A percentile compares a stretch with the other conserved stretches of the same genome.
Evolutionary conservation across 2,888 invertebrate genomes (phyloP).

Genomic region (Diachrysia chrysitis): DNA sequence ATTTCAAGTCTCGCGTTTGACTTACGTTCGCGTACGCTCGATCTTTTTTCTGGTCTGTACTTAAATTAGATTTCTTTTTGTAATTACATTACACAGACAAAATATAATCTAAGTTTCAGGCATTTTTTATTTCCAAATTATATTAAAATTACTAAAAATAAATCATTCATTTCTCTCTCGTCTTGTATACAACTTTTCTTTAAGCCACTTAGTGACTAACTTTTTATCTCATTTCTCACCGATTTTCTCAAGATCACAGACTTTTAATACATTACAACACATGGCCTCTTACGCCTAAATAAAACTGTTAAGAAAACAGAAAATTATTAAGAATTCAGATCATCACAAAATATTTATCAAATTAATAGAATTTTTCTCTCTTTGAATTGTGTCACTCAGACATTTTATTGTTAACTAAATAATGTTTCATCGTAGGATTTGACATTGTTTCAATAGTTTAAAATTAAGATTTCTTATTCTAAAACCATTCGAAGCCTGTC

Average conservation of each 20-base stretch:
- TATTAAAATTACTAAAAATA: background rate
- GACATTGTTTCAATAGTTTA: too few relatives aligned
- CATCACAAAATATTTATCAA: too few relatives aligned
- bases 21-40: too few relatives aligned
- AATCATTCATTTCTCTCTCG: background rate
- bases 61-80: constrained; percentile 2
- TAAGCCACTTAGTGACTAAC: constrained; percentile 42
- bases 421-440: too few relatives aligned
- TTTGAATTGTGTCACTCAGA: too few relatives aligned
- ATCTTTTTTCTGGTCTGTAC: background rate
- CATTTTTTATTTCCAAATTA: background rate
- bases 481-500: too few relatives aligned
- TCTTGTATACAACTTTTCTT: background rate
- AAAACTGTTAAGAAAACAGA: background rate
- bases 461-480: too few relatives aligned
- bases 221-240: constrained; percentile 5
- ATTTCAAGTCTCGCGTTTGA: too few relatives aligned
- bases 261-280: constrained; percentile 19
- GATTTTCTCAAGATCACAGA: constrained; percentile 40
- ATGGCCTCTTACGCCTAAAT: background rate
- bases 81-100: constrained; percentile 15
- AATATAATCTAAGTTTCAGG: background rate
- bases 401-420: too few relatives aligned
- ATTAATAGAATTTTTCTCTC: too few relatives aligned
- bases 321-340: too few relatives aligned